A percentile compares a stretch with the other conserved stretches of the same genome.
Evolutionary conservation across 2,888 invertebrate genomes (phyloP).

Genomic region (Leptopilina drosophilae): DNA sequence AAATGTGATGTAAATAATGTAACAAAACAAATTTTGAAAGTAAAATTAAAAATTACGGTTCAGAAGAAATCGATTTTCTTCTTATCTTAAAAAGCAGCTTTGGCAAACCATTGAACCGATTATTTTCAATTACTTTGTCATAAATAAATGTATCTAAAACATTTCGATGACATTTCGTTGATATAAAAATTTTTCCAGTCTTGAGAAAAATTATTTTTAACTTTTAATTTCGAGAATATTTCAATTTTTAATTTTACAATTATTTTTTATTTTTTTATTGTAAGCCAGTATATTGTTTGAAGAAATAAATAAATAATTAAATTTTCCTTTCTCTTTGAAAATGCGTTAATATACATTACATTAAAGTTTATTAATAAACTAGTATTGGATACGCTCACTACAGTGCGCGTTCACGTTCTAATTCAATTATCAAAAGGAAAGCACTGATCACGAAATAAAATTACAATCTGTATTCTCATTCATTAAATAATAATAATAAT

Average conservation of each 20-base stretch:
- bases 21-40: background rate
- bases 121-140: slow-evolving; percentile 24
- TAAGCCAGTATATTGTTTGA: no score
- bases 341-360: no score
- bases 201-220: background rate
- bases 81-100: slow-evolving; percentile 70
- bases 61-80: slow-evolving; percentile 48
- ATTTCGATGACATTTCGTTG: background rate
- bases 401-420: no score
- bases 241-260: background rate
- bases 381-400: no score
- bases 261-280: no score
- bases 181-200: background rate
- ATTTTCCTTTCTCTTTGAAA: no score
- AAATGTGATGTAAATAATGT: background rate
- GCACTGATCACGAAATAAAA: no score
- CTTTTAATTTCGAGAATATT: background rate
- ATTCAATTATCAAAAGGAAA: no score
- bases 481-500: no score
- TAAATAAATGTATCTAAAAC: slow-evolving; percentile 8
- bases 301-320: no score
- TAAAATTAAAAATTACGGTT: slow-evolving; percentile 10
- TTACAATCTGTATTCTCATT: no score
- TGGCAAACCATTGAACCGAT: slow-evolving; percentile 64
- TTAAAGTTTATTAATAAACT: no score